Conservation (phyloP, 2,888 invertebrate genomes). For the Lepas anatifera region DNA sequence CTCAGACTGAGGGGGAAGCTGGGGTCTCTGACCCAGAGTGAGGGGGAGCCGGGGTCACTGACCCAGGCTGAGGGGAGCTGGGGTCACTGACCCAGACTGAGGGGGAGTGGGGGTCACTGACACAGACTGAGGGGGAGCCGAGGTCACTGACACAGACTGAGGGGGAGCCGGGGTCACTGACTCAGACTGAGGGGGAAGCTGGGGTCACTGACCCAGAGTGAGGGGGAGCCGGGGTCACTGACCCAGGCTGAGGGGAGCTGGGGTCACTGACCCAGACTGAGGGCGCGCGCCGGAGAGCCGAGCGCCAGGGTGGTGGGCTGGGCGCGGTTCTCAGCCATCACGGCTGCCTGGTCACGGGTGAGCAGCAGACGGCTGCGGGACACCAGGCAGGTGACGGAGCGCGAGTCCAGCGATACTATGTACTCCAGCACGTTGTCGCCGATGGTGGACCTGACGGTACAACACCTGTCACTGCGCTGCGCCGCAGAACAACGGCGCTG, state of each 20-base stretch:
- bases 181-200: too few relatives aligned
- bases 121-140: slow-evolving; percentile 25
- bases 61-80: too few relatives aligned
- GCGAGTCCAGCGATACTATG: not conserved
- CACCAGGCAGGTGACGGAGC: slow-evolving; percentile 46
- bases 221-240: too few relatives aligned
- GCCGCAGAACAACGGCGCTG: too few relatives aligned
- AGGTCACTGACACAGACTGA: not conserved
- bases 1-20: slow-evolving; percentile 56
- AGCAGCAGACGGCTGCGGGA: slow-evolving; percentile 56
- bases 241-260: slow-evolving; percentile 51
- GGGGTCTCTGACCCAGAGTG: too few relatives aligned
- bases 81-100: too few relatives aligned
- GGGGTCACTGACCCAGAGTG: too few relatives aligned
- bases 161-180: too few relatives aligned
- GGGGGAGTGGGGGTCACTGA: too few relatives aligned
- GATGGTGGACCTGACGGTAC: not conserved
- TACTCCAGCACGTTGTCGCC: not conserved
- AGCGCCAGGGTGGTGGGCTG: not conserved
- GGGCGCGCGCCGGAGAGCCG: slow-evolving; percentile 58
- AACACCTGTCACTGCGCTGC: too few relatives aligned
- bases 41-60: too few relatives aligned
- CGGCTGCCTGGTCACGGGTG: slow-evolving; percentile 63
- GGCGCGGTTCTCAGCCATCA: not conserved
- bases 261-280: slow-evolving; percentile 70